phyloP scores from a whole-genome alignment of 2,888 invertebrate species.

The Tenthredo notha region DNA sequence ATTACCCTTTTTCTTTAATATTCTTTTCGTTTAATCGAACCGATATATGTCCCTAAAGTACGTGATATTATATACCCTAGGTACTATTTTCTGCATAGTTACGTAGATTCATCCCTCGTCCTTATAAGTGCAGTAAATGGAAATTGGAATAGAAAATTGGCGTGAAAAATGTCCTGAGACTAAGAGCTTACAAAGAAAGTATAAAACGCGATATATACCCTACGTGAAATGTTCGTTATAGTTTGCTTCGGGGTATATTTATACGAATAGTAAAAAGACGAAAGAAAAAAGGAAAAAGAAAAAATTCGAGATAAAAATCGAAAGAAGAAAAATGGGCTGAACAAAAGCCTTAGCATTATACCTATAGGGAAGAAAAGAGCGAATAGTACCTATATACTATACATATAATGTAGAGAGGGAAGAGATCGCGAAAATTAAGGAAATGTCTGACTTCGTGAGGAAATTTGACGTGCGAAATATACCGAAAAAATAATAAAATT shows the following conservation, averaged over 20 bases:
- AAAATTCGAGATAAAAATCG: neutral
- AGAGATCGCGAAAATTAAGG: neutral
- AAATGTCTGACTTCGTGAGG: neutral
- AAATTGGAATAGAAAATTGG: neutral
- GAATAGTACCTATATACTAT: neutral
- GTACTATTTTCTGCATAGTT: neutral
- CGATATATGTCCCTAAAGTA: no score
- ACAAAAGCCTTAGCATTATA: neutral
- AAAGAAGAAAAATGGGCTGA: neutral
- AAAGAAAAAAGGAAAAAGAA: neutral
- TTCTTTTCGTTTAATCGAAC: neutral
- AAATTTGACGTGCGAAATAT: neutral
- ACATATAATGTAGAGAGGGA: neutral
- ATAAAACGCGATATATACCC: neutral
- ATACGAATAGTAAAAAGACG: neutral
- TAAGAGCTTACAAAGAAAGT: neutral
- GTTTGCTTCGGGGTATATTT: slow-evolving; percentile 12
- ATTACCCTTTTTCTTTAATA: neutral
- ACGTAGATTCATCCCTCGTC: neutral
- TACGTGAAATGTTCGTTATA: neutral
- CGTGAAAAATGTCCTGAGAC: slow-evolving; percentile 19
- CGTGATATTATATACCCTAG: neutral
- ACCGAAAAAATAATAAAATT: neutral
- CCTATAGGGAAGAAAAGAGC: neutral
- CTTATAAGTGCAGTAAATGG: neutral